phyloP scores from a whole-genome alignment of 1,140 invertebrate genomes.

The Dendrolimus punctatus region DNA sequence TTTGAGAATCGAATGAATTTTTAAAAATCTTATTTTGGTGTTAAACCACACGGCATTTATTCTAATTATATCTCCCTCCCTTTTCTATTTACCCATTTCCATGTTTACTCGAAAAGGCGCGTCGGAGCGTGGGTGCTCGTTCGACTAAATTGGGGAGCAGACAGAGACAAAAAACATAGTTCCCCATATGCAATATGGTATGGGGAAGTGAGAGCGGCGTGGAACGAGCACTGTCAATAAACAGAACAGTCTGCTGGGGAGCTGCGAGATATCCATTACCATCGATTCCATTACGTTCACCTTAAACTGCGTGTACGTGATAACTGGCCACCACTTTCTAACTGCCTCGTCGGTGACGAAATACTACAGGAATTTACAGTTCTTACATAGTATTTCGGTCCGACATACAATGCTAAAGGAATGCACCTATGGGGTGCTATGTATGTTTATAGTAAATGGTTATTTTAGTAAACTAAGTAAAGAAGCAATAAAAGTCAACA shows the following conservation, averaged over 20 bases:
- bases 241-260: slow-evolving; percentile 33
- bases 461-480: too few species aligned
- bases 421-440: too few species aligned
- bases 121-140: slow-evolving; percentile 51
- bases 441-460: too few species aligned
- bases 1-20: neutral
- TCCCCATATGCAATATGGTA: slow-evolving; percentile 26
- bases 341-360: slow-evolving; percentile 33
- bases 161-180: slow-evolving; percentile 50
- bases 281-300: slow-evolving; percentile 25
- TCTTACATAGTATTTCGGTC: too few species aligned
- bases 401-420: too few species aligned
- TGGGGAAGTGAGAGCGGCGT: slow-evolving; percentile 36
- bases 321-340: slow-evolving; percentile 44
- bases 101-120: slow-evolving; percentile 66
- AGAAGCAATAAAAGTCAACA: too few species aligned
- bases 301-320: slow-evolving; percentile 20
- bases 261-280: slow-evolving; percentile 33
- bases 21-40: slow-evolving; percentile 15
- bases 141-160: slow-evolving; percentile 58
- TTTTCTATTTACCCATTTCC: slow-evolving; percentile 62
- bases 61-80: slow-evolving; percentile 67
- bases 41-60: slow-evolving; percentile 45
- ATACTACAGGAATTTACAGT: slow-evolving; percentile 9
- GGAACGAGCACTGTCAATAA: slow-evolving; percentile 44